Percentiles rank a stretch among this genome's conserved stretches.
These are phyloP conservation scores for Phrynosoma blainvillii DNA, from an alignment of 2,113 vertebrate genomes.

Conservation along the genomic window DNA sequence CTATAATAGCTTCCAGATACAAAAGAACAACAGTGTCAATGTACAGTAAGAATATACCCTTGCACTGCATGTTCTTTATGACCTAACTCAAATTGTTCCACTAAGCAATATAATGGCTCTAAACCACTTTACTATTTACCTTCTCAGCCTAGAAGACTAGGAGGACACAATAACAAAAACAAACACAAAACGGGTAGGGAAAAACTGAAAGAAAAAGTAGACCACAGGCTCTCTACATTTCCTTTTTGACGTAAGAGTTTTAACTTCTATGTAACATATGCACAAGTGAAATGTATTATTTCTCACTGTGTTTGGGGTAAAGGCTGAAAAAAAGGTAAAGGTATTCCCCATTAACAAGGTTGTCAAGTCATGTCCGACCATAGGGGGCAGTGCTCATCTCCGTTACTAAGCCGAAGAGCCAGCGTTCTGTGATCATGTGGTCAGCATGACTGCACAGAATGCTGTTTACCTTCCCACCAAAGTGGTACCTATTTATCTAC, in stretches of 20 bases:
- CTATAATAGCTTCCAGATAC: background rate
- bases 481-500: too few species aligned
- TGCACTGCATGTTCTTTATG: background rate
- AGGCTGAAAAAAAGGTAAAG: background rate
- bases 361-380: too few species aligned
- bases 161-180: background rate
- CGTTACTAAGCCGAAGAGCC: too few species aligned
- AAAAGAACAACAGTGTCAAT: background rate
- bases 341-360: too few species aligned
- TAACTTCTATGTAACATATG: background rate
- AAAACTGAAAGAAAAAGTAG: background rate
- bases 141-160: background rate
- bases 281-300: background rate
- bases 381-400: too few species aligned
- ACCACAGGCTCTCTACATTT: background rate
- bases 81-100: background rate
- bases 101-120: background rate
- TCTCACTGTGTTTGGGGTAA: background rate
- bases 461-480: too few species aligned
- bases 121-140: background rate
- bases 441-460: too few species aligned
- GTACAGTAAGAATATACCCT: background rate
- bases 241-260: background rate
- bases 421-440: too few species aligned
- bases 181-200: background rate